Conservation (phyloP, 2,113 vertebrate species). For the Pao palembangensis region DNA sequence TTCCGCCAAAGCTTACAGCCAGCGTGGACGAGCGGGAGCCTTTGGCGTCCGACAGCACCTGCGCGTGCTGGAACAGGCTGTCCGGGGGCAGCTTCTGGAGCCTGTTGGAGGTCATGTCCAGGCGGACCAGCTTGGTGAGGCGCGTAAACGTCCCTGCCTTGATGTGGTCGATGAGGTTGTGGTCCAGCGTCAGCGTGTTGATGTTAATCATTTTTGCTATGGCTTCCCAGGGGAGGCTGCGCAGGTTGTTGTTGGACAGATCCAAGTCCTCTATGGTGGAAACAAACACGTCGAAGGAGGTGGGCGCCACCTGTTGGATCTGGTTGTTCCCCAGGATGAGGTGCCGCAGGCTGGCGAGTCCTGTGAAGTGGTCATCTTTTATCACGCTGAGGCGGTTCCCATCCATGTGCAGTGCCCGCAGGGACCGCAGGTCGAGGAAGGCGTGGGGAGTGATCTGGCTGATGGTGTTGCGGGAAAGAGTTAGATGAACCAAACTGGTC, state of each 20-base stretch:
- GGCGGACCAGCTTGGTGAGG: slow-evolving; percentile 84
- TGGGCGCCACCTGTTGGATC: slow-evolving; percentile 81
- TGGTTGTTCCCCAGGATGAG: slow-evolving; percentile 95
- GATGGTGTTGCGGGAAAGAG: slow-evolving; percentile 90
- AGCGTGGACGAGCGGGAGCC: slow-evolving; percentile 77
- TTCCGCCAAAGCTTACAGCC: slow-evolving; percentile 87
- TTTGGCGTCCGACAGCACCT: slow-evolving; percentile 74
- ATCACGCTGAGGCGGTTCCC: slow-evolving; percentile 86
- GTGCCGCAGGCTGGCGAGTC: slow-evolving; percentile 86
- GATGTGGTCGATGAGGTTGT: slow-evolving; percentile 91
- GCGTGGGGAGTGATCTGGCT: slow-evolving; percentile 86
- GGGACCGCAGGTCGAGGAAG: slow-evolving; percentile 82
- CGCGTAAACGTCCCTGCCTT: slow-evolving; percentile 85
- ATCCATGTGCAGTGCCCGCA: slow-evolving; percentile 90
- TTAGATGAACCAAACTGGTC: slow-evolving; percentile 93
- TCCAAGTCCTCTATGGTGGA: slow-evolving; percentile 92
- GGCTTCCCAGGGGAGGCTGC: slow-evolving; percentile 87
- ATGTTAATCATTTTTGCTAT: slow-evolving; percentile 89
- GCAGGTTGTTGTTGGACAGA: slow-evolving; percentile 90
- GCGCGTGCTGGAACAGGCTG: slow-evolving; percentile 79
- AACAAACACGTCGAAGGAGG: slow-evolving; percentile 86
- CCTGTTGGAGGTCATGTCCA: slow-evolving; percentile 93
- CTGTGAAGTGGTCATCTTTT: slow-evolving; percentile 83
- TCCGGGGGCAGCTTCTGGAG: slow-evolving; percentile 90
- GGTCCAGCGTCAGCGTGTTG: slow-evolving; percentile 89